Base-by-base conservation (phyloP, 2,113 vertebrate species). In the Cranoglanis bouderius region DNA sequence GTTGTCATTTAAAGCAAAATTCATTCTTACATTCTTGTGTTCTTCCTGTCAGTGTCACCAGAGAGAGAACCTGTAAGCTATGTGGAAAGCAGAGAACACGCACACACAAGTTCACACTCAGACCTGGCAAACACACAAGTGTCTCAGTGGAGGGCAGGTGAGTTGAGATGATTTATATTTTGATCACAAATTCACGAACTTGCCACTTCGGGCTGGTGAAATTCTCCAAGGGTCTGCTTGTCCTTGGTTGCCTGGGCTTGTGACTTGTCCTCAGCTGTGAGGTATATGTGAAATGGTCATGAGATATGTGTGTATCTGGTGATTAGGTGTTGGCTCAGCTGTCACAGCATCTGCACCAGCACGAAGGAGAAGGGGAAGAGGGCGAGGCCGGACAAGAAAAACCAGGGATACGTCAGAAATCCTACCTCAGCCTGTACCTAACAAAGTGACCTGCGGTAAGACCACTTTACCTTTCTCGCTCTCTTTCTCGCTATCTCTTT, bases 391-490 rank as follows among this genome's bases (percentile, higher is more conserved):
- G 93, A 94, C 92, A 40, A 92, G 88, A 40, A 92, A 89, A 72
- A 85, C 93, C 87, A 95, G 91, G 81, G 67, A 32, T n/a, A 46
- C 67, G 29, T 9, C 90, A 38, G 89, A 85, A 90, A 87, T 89
- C 63, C 72, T 74, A 13, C 90, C 91, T 85, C 92, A 85, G 8
- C 91, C 88, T 21, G 63, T 61, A 38, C 91, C 94, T 67, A 92
- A 92, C 9, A 97, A 96, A 95, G 95, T 96, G 84, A 97, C 96
- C 29, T 98, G 97, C 86, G 96, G 97, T 98, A 96, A 95, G 97
- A 94, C 35, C 19, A 82, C 63, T 38, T n/a, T 59, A 32, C 46
- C 35, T 59, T 70, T 74, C 75, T 61, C 40, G 67, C 6, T 78
- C 24, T 81, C 70, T 5, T 26, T 38, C 63, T 65, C 77, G 19